phyloP scores from a whole-genome alignment of 1,140 invertebrate genomes.

The Caenorhabditis tropicalis region DNA sequence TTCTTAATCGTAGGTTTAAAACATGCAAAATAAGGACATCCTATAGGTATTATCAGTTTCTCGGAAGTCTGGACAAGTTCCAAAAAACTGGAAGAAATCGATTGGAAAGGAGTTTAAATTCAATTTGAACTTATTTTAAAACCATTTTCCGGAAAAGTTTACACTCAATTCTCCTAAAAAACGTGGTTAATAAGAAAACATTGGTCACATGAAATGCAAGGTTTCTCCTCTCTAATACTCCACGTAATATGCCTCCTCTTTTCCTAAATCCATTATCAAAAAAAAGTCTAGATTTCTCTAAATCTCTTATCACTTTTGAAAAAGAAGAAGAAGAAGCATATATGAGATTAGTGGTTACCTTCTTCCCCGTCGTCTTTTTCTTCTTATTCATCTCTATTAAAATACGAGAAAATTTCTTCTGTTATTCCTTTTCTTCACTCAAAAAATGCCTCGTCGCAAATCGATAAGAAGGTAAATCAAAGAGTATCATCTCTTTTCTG shows the following conservation, averaged over 20 bases:
- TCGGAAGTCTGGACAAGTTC: too few relatives aligned
- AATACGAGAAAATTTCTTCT: too few relatives aligned
- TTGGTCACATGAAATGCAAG: neutral
- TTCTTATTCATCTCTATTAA: neutral
- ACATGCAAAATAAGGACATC: too few relatives aligned
- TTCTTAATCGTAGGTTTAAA: too few relatives aligned
- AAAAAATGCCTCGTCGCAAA: neutral
- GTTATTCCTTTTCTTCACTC: too few relatives aligned
- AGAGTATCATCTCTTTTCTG: neutral
- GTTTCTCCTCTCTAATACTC: neutral
- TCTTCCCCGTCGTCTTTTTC: neutral
- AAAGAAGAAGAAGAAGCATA: neutral
- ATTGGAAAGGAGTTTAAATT: too few relatives aligned
- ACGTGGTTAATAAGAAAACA: neutral
- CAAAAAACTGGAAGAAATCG: too few relatives aligned
- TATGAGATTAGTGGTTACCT: slow-evolving; percentile 17
- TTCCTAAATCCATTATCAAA: neutral
- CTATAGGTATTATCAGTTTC: too few relatives aligned
- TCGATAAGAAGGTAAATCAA: slow-evolving; percentile 20
- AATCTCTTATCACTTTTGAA: neutral
- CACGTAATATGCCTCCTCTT: neutral
- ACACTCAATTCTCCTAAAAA: neutral
- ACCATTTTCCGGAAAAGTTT: neutral
- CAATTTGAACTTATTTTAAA: too few relatives aligned
- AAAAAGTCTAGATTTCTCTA: neutral